Evolutionary conservation across 2,113 vertebrate species (phyloP).

Genomic region (Pseudolaguvia tuberculata): DNA sequence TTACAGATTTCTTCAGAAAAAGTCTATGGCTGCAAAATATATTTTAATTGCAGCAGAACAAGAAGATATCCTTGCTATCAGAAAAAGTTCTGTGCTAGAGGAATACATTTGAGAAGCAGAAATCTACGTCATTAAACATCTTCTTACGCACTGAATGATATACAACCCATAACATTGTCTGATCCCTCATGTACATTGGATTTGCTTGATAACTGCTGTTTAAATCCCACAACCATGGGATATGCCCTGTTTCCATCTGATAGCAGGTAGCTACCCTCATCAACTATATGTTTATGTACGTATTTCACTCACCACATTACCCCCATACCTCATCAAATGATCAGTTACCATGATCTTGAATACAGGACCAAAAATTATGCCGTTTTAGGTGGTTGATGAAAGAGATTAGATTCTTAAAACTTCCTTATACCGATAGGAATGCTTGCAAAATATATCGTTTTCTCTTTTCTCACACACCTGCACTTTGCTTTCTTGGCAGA

Average conservation of each 20-base stretch:
- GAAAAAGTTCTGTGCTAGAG: not conserved
- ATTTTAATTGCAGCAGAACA: not conserved
- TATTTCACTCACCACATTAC: not conserved
- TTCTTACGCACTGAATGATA: not conserved
- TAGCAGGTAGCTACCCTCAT: conserved; percentile 17
- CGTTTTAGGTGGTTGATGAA: not conserved
- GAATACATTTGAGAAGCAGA: not conserved
- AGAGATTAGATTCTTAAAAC: conserved; percentile 8
- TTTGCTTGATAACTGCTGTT: conserved; percentile 6
- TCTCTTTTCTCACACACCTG: conserved; percentile 24
- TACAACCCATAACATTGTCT: conserved; percentile 7
- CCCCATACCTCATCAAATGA: not conserved
- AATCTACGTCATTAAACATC: not conserved
- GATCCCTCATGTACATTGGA: conserved; percentile 1
- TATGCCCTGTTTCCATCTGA: conserved; percentile 25
- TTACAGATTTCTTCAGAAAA: no score
- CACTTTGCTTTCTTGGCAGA: conserved; percentile 8
- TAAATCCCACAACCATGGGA: not conserved
- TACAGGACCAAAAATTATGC: not conserved
- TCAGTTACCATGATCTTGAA: conserved; percentile 15
- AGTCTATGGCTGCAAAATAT: not conserved
- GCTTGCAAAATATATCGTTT: not conserved
- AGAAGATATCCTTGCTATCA: not conserved
- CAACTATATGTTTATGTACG: not conserved
- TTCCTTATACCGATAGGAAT: not conserved